Conservation (phyloP, 2,113 vertebrate genomes). For the Thymallus thymallus region DNA sequence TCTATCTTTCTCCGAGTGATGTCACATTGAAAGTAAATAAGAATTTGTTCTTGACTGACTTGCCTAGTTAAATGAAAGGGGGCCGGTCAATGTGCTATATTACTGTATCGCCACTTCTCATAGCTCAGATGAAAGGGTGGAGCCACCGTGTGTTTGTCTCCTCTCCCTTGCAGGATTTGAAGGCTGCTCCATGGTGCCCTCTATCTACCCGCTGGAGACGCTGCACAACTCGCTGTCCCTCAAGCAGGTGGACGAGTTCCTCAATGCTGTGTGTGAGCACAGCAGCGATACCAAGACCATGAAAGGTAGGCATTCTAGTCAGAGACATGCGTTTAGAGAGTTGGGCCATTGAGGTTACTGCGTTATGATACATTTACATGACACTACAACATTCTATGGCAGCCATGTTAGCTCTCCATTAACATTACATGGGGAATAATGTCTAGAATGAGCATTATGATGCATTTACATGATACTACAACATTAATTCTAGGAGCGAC, state of each 20-base stretch:
- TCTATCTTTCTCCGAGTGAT: background rate
- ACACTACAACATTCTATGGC: too few relatives aligned
- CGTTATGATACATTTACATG: too few relatives aligned
- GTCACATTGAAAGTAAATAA: too few relatives aligned
- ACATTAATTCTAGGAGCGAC: too few relatives aligned
- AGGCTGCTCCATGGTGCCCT: conserved; percentile 98
- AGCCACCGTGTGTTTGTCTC: conserved; percentile 44
- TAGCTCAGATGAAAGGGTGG: conserved; percentile 20
- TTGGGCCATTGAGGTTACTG: too few relatives aligned
- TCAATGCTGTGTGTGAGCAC: conserved; percentile 83
- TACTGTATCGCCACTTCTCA: background rate
- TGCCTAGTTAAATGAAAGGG: too few relatives aligned
- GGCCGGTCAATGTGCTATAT: background rate
- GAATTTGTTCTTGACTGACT: too few relatives aligned
- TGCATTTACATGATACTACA: too few relatives aligned
- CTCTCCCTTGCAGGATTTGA: conserved; percentile 87
- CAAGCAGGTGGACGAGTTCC: conserved; percentile 92
- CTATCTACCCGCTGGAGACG: conserved; percentile 95
- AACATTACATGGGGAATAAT: too few relatives aligned
- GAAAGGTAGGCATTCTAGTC: conserved; percentile 69
- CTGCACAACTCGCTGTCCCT: conserved; percentile 96
- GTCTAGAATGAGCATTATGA: too few relatives aligned
- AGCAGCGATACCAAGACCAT: conserved; percentile 80
- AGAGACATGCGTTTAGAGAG: too few relatives aligned
- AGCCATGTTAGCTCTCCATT: too few relatives aligned